These are phyloP conservation scores for Drosophila albomicans DNA, from an alignment of 1,140 invertebrate genomes.

Conservation along the genomic window DNA sequence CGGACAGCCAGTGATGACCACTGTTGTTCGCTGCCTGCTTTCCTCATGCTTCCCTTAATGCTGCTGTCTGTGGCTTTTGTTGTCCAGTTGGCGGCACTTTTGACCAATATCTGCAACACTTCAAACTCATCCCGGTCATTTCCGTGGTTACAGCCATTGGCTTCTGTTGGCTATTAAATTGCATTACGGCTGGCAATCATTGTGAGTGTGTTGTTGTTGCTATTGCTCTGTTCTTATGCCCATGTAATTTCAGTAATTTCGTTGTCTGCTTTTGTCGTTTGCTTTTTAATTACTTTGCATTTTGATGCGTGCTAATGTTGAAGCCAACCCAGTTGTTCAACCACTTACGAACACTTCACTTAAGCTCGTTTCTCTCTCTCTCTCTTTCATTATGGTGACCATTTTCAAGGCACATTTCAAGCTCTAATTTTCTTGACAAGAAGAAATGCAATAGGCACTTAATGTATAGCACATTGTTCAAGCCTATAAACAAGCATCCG, in stretches of 20 bases:
- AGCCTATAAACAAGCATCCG: too few relatives aligned
- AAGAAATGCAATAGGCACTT: neutral
- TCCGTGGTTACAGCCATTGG: constrained; percentile 49
- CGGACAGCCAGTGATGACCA: neutral
- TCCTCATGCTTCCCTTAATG: neutral
- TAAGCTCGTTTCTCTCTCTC: neutral
- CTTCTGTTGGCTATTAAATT: constrained; percentile 72
- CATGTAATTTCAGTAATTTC: constrained; percentile 57
- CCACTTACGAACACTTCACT: constrained; percentile 10
- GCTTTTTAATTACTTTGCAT: constrained; percentile 56
- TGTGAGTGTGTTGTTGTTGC: constrained; percentile 50
- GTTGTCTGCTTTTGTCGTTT: constrained; percentile 42
- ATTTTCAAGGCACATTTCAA: neutral
- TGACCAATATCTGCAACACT: constrained; percentile 82
- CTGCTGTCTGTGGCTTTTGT: constrained; percentile 56
- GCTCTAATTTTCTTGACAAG: neutral
- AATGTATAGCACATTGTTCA: neutral
- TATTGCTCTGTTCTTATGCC: constrained; percentile 16
- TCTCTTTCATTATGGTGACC: neutral
- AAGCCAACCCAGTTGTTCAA: constrained; percentile 15
- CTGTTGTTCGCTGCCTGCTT: too few relatives aligned
- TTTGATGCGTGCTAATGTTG: constrained; percentile 49
- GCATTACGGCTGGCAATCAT: constrained; percentile 77
- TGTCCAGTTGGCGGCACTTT: constrained; percentile 63
- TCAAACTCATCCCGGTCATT: constrained; percentile 60